A percentile compares a stretch with the other conserved stretches of the same genome.
Evolutionary conservation across 2,113 vertebrate species (phyloP).

Genomic region (Channa argus): DNA sequence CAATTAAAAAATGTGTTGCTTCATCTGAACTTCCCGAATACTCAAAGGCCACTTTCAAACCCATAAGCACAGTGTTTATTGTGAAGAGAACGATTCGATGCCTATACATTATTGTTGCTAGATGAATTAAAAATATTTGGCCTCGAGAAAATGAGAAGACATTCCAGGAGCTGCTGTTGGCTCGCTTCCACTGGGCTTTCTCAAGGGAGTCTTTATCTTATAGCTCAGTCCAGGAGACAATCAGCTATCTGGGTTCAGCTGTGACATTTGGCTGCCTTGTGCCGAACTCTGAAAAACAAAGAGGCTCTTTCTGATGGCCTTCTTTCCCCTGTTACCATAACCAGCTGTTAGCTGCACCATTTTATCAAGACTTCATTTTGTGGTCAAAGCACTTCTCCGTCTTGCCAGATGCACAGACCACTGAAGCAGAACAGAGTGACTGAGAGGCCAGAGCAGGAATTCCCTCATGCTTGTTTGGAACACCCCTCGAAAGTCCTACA

Average conservation of each 20-base stretch:
- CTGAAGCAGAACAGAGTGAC: conserved; percentile 77
- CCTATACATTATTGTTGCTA: conserved; percentile 31
- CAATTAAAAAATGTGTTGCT: too few relatives aligned
- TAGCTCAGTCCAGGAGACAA: conserved; percentile 51
- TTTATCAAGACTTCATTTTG: conserved; percentile 81
- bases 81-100: background rate
- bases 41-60: too few relatives aligned
- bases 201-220: conserved; percentile 73
- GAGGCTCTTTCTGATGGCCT: conserved; percentile 56
- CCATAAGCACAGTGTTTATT: too few relatives aligned
- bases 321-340: conserved; percentile 33
- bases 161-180: conserved; percentile 65
- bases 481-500: background rate
- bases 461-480: conserved; percentile 77
- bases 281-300: conserved; percentile 56
- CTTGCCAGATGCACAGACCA: conserved; percentile 71
- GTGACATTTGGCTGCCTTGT: conserved; percentile 35
- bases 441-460: conserved; percentile 77
- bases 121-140: conserved; percentile 58
- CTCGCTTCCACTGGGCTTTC: conserved; percentile 51
- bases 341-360: conserved; percentile 64
- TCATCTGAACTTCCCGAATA: too few relatives aligned
- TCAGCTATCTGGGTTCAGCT: conserved; percentile 46
- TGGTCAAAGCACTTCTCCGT: conserved; percentile 80
- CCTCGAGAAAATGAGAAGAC: conserved; percentile 63